These are phyloP conservation scores for Rhagoletis pomonella DNA, from an alignment of 1,140 invertebrate genomes.

Conservation along the genomic window DNA sequence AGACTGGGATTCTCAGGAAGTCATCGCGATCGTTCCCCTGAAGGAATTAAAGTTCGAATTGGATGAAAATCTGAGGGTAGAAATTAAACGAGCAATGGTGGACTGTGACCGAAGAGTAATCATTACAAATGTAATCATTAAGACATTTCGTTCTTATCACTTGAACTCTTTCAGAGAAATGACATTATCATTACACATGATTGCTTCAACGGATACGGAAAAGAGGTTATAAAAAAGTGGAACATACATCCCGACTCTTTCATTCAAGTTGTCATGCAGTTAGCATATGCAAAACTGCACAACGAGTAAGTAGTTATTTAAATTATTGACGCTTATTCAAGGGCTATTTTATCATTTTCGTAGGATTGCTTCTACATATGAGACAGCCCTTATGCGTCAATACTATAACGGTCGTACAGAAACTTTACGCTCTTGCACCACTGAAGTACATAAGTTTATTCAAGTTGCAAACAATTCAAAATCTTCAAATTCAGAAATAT, in stretches of 20 bases:
- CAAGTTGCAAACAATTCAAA: slow-evolving; percentile 69
- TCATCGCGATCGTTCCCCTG: slow-evolving; percentile 23
- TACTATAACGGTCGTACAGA: slow-evolving; percentile 77
- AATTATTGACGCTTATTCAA: too few relatives aligned
- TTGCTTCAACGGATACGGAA: slow-evolving; percentile 77
- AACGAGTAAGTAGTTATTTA: slow-evolving; percentile 52
- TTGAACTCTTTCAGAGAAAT: slow-evolving; percentile 68
- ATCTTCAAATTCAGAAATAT: slow-evolving; percentile 62
- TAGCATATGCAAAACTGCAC: slow-evolving; percentile 76
- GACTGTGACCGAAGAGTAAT: slow-evolving; percentile 66
- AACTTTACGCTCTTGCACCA: slow-evolving; percentile 75
- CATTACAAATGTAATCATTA: not conserved
- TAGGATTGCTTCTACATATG: slow-evolving; percentile 76
- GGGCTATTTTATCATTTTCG: not conserved
- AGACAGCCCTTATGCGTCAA: slow-evolving; percentile 76
- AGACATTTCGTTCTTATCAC: not conserved
- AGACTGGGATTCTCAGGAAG: slow-evolving; percentile 61
- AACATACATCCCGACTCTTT: slow-evolving; percentile 79
- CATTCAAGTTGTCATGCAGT: slow-evolving; percentile 80
- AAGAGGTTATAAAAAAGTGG: slow-evolving; percentile 75
- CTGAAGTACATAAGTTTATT: slow-evolving; percentile 72
- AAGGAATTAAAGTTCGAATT: slow-evolving; percentile 67
- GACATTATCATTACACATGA: slow-evolving; percentile 72
- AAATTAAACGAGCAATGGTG: slow-evolving; percentile 65
- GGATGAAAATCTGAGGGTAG: slow-evolving; percentile 63